Conservation (phyloP, 2,797 vertebrate species). For the Syngnathus acus region DNA sequence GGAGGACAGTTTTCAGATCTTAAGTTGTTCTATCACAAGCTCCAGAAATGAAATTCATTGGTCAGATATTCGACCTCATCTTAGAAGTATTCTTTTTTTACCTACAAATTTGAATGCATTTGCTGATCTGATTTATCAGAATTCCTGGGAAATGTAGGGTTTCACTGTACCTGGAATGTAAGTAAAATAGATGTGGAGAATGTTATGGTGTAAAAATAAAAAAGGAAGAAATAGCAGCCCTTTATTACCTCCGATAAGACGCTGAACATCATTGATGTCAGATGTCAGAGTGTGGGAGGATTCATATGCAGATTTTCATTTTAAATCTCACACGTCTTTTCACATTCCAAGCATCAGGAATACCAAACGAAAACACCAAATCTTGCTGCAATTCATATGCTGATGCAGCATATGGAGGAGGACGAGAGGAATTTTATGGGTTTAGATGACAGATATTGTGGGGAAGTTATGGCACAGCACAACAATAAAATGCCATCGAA, state of each 20-base stretch:
- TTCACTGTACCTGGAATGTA: constrained; percentile 18
- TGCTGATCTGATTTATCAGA: constrained; percentile 15
- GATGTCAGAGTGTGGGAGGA: constrained; percentile 48
- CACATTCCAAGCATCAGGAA: constrained; percentile 42
- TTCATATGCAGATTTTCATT: constrained; percentile 39
- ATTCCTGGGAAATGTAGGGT: constrained; percentile 22
- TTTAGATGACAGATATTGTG: constrained; percentile 41
- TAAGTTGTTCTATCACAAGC: not conserved
- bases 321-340: constrained; percentile 48
- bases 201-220: constrained; percentile 16
- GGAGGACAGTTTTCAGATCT: not conserved
- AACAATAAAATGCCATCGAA: constrained; percentile 48
- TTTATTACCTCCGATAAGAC: constrained; percentile 49
- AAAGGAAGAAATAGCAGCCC: constrained; percentile 31
- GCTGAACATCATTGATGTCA: constrained; percentile 44
- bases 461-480: constrained; percentile 26
- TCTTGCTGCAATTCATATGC: constrained; percentile 42
- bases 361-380: constrained; percentile 47
- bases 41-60: constrained; percentile 8
- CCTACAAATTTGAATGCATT: constrained; percentile 8
- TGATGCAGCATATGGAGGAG: constrained; percentile 34
- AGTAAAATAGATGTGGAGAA: constrained; percentile 13
- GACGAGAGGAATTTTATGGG: constrained; percentile 43
- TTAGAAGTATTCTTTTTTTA: constrained; percentile 4
- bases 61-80: constrained; percentile 5